Conservation (phyloP, 2,113 vertebrate genomes). For the Galbula dea region DNA sequence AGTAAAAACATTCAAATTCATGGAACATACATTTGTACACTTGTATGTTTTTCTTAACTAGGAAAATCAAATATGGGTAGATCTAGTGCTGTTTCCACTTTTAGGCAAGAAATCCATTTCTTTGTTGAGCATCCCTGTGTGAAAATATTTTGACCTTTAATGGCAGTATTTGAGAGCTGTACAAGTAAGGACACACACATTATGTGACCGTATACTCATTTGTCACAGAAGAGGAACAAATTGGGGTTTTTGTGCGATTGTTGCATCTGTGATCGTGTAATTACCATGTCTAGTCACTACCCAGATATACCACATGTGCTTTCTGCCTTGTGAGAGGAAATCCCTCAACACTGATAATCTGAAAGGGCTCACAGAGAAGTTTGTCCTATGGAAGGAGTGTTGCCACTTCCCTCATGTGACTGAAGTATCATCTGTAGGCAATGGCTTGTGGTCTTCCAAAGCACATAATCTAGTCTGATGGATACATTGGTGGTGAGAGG, state of each 20-base stretch:
- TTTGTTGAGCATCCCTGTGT: not conserved
- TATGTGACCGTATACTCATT: not conserved
- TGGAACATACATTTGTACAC: not conserved
- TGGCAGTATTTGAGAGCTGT: not conserved
- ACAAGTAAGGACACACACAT: not conserved
- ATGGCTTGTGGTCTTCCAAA: not conserved
- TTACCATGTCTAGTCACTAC: not conserved
- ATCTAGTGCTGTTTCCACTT: not conserved
- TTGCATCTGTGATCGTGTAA: not conserved
- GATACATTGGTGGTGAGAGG: not conserved
- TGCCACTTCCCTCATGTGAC: not conserved
- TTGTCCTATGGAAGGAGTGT: not conserved
- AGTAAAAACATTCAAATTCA: not conserved
- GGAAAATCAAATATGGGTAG: not conserved
- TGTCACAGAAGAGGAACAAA: not conserved
- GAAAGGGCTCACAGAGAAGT: not conserved
- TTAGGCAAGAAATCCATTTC: not conserved
- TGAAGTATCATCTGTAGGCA: not conserved
- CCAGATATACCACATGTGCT: rapidly evolving
- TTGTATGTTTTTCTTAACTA: not conserved
- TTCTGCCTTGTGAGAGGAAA: not conserved
- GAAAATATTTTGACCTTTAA: not conserved
- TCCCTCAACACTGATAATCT: not conserved
- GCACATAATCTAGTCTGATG: not conserved
- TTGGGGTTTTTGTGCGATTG: not conserved